Percentiles rank a stretch among this genome's conserved stretches.
These are phyloP conservation scores for Eulimnadia texana DNA, from an alignment of 1,140 invertebrate species.

Conservation along the genomic window DNA sequence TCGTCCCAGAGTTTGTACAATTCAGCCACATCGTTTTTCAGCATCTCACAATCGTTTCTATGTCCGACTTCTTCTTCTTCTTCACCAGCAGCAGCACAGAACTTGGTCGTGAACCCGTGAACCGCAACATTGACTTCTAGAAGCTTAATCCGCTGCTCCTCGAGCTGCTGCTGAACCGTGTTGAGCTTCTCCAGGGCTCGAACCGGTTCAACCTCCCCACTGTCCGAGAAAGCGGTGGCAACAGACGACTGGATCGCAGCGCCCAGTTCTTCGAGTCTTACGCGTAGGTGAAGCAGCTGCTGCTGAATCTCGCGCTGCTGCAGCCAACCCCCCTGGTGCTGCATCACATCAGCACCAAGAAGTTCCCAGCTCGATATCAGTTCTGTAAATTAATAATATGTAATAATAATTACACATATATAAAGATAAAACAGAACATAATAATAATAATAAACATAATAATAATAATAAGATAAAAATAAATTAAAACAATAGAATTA, in stretches of 20 bases:
- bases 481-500: too few species aligned
- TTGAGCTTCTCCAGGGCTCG: conserved; percentile 1
- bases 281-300: conserved; percentile 19
- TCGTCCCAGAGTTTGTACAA: conserved; percentile 59
- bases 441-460: too few species aligned
- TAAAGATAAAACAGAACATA: neutral
- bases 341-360: conserved; percentile 34
- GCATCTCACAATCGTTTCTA: conserved; percentile 1
- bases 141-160: conserved; percentile 28
- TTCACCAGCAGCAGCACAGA: conserved; percentile 25
- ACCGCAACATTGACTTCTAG: conserved; percentile 56
- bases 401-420: conserved; percentile 17
- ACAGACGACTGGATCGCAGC: neutral
- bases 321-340: conserved; percentile 47
- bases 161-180: neutral
- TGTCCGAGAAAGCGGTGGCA: conserved; percentile 22
- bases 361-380: conserved; percentile 41
- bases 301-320: conserved; percentile 47
- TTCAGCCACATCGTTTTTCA: conserved; percentile 47
- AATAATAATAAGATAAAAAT: too few species aligned
- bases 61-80: neutral
- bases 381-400: conserved; percentile 30
- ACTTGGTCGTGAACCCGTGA: conserved; percentile 47
- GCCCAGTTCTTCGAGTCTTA: conserved; percentile 25
- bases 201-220: conserved; percentile 11